Conservation (phyloP, 1,140 invertebrate genomes). For the Lutraria rhynchaena region DNA sequence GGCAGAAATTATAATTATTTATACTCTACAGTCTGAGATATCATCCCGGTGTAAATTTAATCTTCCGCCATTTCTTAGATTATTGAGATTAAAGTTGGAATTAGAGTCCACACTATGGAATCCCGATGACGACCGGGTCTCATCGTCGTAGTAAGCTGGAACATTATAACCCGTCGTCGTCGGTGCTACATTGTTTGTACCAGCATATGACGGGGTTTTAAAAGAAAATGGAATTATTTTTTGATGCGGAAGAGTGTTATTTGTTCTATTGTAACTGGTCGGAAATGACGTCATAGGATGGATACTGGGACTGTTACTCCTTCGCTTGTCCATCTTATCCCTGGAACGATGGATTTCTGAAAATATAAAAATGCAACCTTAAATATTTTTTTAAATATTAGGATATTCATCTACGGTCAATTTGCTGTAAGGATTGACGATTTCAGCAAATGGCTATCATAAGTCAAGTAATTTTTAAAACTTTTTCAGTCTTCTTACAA, state of each 20-base stretch:
- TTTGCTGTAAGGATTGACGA: neutral
- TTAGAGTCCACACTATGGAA: constrained; percentile 41
- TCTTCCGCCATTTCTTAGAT: constrained; percentile 34
- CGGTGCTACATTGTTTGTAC: constrained; percentile 31
- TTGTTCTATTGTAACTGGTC: constrained; percentile 1
- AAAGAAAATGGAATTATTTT: constrained; percentile 53
- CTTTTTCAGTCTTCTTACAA: neutral
- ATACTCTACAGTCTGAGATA: constrained; percentile 39
- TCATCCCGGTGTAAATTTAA: constrained; percentile 20
- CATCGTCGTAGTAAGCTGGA: constrained; percentile 45
- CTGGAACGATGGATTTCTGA: constrained; percentile 29
- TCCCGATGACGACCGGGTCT: constrained; percentile 37
- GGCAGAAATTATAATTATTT: neutral
- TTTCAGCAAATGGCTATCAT: neutral
- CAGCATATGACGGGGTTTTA: constrained; percentile 33
- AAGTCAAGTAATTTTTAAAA: neutral
- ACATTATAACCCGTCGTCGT: constrained; percentile 30
- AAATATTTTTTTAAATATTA: neutral
- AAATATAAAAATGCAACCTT: neutral
- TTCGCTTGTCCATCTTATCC: constrained; percentile 23
- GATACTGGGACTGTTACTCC: constrained; percentile 16
- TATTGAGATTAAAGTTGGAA: constrained; percentile 32
- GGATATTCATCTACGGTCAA: neutral
- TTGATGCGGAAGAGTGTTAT: constrained; percentile 33
- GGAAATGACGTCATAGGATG: constrained; percentile 35